Conservation (phyloP, 2,797 vertebrate genomes). For the Numenius phaeopus region DNA sequence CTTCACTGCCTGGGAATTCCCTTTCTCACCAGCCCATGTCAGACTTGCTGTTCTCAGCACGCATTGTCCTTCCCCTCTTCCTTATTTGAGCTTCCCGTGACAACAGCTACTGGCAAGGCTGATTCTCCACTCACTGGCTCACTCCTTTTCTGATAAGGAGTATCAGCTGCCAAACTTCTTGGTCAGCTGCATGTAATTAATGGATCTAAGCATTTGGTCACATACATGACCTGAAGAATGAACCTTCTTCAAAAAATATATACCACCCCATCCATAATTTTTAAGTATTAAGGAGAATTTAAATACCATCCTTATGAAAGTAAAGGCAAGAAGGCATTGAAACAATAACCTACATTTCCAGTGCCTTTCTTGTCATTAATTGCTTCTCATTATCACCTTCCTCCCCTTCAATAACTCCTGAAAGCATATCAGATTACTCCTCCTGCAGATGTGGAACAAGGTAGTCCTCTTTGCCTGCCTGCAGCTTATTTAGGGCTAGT, state of each 20-base stretch:
- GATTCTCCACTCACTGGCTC: neutral
- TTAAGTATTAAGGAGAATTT: neutral
- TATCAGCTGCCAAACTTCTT: neutral
- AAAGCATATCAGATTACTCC: neutral
- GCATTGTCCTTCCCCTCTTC: neutral
- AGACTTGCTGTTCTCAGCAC: neutral
- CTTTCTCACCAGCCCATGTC: neutral
- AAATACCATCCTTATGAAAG: neutral
- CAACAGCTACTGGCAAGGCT: neutral
- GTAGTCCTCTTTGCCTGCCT: neutral
- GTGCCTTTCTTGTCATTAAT: neutral
- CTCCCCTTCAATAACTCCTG: neutral
- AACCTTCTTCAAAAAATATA: neutral
- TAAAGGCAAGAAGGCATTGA: neutral
- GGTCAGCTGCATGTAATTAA: neutral
- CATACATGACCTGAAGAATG: fast-evolving
- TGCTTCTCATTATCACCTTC: neutral
- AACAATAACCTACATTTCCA: neutral
- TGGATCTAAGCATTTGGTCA: neutral
- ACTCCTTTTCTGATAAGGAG: neutral
- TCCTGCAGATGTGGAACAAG: neutral
- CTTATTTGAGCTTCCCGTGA: neutral
- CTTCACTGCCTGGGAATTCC: neutral
- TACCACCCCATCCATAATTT: neutral
- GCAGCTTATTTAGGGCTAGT: neutral